These are phyloP conservation scores for Armadillidium nasatum DNA, from an alignment of 1,140 invertebrate species.

Conservation along the genomic window DNA sequence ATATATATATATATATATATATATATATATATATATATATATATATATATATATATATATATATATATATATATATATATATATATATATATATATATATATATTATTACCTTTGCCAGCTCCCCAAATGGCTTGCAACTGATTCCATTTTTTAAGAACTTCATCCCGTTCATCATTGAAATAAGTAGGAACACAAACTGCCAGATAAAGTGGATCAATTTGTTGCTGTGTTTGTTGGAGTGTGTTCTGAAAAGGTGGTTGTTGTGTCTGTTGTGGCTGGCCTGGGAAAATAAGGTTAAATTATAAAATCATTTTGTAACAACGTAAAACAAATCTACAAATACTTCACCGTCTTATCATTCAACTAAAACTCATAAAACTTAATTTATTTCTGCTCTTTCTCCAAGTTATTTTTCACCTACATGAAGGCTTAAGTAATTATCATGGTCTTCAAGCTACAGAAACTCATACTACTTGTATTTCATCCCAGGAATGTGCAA, in stretches of 20 bases:
- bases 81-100: no score
- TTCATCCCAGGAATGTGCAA: no score
- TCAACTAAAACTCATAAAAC: no score
- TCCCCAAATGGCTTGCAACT: slow-evolving; percentile 89
- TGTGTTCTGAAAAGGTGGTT: slow-evolving; percentile 56
- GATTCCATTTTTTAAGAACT: slow-evolving; percentile 87
- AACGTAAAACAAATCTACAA: neutral
- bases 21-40: no score
- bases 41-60: no score
- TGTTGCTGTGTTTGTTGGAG: slow-evolving; percentile 54
- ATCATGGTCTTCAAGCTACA: no score
- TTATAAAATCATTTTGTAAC: neutral
- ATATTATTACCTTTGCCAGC: slow-evolving; percentile 59
- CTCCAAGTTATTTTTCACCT: no score
- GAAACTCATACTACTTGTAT: no score
- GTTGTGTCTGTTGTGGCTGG: slow-evolving; percentile 44
- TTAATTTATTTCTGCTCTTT: no score
- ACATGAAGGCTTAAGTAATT: no score
- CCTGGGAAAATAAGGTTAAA: neutral
- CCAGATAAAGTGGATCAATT: slow-evolving; percentile 63
- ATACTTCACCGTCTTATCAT: neutral
- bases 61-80: no score
- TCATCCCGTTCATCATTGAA: slow-evolving; percentile 89
- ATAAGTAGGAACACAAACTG: slow-evolving; percentile 75
- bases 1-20: no score